Percentiles rank a stretch among this genome's conserved stretches.
Evolutionary conservation across 2,888 invertebrate genomes (phyloP).

Genomic region (Drosophila parthenogenetica): DNA sequence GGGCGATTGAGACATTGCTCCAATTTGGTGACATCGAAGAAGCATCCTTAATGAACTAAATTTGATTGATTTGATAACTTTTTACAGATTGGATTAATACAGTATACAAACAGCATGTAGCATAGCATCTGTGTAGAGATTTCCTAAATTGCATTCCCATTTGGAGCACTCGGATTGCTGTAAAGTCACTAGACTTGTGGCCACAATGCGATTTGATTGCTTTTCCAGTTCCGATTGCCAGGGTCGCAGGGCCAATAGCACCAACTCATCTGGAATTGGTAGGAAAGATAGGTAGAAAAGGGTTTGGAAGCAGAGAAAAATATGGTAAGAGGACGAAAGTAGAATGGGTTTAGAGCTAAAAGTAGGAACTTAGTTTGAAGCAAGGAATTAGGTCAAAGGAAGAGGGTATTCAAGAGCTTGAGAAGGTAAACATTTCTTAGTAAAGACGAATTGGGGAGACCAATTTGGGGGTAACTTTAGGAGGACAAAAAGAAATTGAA

Average conservation of each 20-base stretch:
- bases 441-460: no score
- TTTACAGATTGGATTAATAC: constrained; percentile 57
- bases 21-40: constrained; percentile 85
- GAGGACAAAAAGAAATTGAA: background rate
- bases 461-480: no score
- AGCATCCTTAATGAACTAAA: constrained; percentile 65
- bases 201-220: constrained; percentile 86
- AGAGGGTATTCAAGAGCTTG: no score
- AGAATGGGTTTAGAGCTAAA: no score
- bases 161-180: constrained; percentile 87
- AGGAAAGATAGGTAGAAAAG: background rate
- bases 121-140: constrained; percentile 90
- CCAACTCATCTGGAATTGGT: constrained; percentile 86
- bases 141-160: constrained; percentile 91
- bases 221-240: constrained; percentile 87
- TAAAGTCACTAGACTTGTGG: constrained; percentile 87
- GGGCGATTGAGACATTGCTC: constrained; percentile 89
- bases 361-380: no score
- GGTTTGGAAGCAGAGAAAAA: no score
- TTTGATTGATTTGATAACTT: background rate
- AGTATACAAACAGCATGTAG: constrained; percentile 87
- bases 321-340: no score
- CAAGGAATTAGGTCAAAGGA: no score
- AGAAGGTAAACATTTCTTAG: no score
- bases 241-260: constrained; percentile 87